A percentile compares a stretch with the other conserved stretches of the same genome.
Conservation (phyloP, 2,113 vertebrate species). For the Chamaea fasciata region DNA sequence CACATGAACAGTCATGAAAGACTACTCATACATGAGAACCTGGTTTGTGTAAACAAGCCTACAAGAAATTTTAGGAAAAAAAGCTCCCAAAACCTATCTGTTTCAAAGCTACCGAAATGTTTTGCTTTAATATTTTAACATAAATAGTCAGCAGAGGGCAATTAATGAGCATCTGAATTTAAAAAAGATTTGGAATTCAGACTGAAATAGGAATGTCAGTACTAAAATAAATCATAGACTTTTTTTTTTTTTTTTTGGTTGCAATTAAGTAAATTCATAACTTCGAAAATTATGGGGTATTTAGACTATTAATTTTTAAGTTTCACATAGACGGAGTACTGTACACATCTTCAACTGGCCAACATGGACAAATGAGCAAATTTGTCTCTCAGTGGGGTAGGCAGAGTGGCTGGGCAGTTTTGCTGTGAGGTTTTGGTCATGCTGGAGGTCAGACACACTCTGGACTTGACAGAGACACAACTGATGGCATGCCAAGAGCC, state of each 20-base stretch:
- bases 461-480: rapidly evolving
- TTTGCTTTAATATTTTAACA: neutral
- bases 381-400: neutral
- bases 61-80: neutral
- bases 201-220: neutral
- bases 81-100: neutral
- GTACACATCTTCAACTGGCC: neutral
- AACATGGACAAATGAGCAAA: neutral
- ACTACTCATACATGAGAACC: neutral
- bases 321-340: neutral
- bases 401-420: neutral
- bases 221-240: neutral
- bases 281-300: neutral
- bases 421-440: neutral
- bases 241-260: neutral
- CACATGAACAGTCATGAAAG: neutral
- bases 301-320: neutral
- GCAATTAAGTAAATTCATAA: neutral
- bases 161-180: neutral
- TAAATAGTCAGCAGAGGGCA: neutral
- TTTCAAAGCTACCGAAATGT: neutral
- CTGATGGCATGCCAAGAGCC: neutral
- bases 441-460: neutral
- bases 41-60: neutral
- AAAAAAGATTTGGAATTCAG: neutral